A percentile compares a stretch with the other conserved stretches of the same genome.
Conservation (phyloP, 1,140 invertebrate species). For the Drosophila simulans region DNA sequence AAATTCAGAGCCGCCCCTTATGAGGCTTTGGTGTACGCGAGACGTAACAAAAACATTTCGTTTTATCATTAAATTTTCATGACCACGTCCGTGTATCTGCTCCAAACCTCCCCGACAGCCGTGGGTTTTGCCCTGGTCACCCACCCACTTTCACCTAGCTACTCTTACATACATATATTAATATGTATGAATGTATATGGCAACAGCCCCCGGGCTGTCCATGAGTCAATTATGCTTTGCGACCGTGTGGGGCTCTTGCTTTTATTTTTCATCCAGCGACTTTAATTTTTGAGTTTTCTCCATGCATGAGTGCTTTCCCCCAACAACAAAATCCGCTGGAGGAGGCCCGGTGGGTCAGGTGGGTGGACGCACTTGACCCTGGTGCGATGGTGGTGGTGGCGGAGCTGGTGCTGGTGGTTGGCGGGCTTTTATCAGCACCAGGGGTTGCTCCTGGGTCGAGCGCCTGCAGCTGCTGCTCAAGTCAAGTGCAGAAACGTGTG, state of each 20-base stretch:
- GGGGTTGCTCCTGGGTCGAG: slow-evolving; percentile 48
- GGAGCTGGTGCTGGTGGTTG: slow-evolving; percentile 3
- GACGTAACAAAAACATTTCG: slow-evolving; percentile 79
- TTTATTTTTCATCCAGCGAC: slow-evolving; percentile 65
- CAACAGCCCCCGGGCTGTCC: slow-evolving; percentile 43
- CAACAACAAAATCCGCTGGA: slow-evolving; percentile 33
- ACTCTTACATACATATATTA: not conserved
- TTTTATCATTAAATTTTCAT: slow-evolving; percentile 84
- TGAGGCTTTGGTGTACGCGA: slow-evolving; percentile 42
- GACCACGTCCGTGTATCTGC: slow-evolving; percentile 59
- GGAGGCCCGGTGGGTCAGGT: slow-evolving; percentile 47
- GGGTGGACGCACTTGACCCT: slow-evolving; percentile 73
- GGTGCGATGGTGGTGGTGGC: slow-evolving; percentile 21
- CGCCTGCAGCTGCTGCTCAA: slow-evolving; percentile 59
- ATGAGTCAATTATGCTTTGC: slow-evolving; percentile 75
- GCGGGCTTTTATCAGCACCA: slow-evolving; percentile 57
- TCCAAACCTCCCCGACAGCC: slow-evolving; percentile 35
- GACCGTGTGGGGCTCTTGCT: slow-evolving; percentile 24
- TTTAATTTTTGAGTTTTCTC: slow-evolving; percentile 71
- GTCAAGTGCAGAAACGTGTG: slow-evolving; percentile 82
- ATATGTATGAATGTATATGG: slow-evolving; percentile 1
- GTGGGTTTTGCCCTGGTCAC: slow-evolving; percentile 42
- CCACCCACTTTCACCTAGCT: slow-evolving; percentile 6
- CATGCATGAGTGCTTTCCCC: slow-evolving; percentile 37
- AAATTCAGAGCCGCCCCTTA: slow-evolving; percentile 17